Conservation (phyloP, 2,113 vertebrate genomes). For the Cryptoleucopteryx plumbea region DNA sequence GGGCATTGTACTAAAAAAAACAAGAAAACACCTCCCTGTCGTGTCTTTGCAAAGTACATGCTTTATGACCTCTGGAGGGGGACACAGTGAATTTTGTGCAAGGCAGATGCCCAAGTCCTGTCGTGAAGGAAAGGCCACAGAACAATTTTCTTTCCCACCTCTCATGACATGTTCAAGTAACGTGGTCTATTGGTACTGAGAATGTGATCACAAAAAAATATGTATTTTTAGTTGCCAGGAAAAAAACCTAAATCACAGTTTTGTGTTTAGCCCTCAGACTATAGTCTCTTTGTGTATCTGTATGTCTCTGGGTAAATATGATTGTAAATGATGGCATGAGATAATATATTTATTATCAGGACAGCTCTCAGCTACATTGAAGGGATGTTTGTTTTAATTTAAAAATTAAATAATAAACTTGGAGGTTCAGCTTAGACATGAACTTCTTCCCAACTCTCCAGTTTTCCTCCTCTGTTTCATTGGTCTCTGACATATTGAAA, state of each 20-base stretch:
- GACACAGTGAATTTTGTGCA: neutral
- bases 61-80: neutral
- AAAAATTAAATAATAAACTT: neutral
- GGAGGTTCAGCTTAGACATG: neutral
- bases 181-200: neutral
- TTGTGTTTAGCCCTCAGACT: neutral
- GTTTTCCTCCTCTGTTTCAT: neutral
- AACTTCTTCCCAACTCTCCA: neutral
- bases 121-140: neutral
- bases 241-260: neutral
- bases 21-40: conserved; percentile 6
- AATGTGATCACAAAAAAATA: neutral
- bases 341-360: neutral
- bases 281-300: neutral
- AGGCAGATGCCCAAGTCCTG: neutral
- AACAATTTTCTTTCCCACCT: neutral
- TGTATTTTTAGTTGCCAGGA: neutral
- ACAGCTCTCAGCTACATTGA: neutral
- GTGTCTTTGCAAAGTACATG: neutral
- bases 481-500: neutral
- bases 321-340: neutral
- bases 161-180: neutral
- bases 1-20: neutral
- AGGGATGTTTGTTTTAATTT: neutral
- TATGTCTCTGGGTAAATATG: neutral